Base-by-base conservation (phyloP, 1,140 invertebrate genomes). In the Polypedilum vanderplanki region DNA sequence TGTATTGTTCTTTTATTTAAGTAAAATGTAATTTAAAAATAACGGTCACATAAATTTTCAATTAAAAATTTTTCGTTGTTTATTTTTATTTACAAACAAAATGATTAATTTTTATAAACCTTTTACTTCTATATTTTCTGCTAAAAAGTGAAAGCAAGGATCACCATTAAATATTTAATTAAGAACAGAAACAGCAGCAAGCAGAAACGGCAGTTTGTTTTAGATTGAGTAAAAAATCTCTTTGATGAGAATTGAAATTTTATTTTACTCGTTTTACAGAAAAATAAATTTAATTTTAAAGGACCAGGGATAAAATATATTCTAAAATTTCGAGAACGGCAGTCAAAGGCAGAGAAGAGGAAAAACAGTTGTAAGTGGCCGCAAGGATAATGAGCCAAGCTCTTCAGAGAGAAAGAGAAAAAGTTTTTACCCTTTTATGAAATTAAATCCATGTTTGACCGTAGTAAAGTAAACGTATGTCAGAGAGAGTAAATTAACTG, bases 351-450 rank as follows among this genome's bases (percentile, higher is more conserved):
- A 57, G 46, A 18, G n/a, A 70, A 70, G n/a, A 57, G 20, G 20
- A 20, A n/a, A n/a, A n/a, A n/a, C n/a, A n/a, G n/a, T n/a, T 70
- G 65, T 20, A 70, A 70, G 65, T 70, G 65, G 65, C 65, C 65
- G 65, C 65, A 70, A 46, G 65, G 65, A 70, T 70, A 70, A 70
- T 70, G 65, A 70, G 65, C 46, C 46, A 57, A 15, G 46, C 46
- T 46, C 41, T 57, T 57, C 10, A 57, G 12, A n/a, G n/a, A 57
- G 3, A 57, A 15, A 57, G 3, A 57, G 3, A n/a, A n/a, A 15
- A 57, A n/a, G 46, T 9, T 12, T 57, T 57, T 57, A 57, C 46
- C 46, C 12, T 46, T 15, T 57, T 12, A n/a, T n/a, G n/a, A 46
- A 57, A 57, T 57, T 57, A 4, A 57, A 57, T 15, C 3, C 4